phyloP scores from a whole-genome alignment of 2,888 invertebrate species.

The Chymomyza amoena region DNA sequence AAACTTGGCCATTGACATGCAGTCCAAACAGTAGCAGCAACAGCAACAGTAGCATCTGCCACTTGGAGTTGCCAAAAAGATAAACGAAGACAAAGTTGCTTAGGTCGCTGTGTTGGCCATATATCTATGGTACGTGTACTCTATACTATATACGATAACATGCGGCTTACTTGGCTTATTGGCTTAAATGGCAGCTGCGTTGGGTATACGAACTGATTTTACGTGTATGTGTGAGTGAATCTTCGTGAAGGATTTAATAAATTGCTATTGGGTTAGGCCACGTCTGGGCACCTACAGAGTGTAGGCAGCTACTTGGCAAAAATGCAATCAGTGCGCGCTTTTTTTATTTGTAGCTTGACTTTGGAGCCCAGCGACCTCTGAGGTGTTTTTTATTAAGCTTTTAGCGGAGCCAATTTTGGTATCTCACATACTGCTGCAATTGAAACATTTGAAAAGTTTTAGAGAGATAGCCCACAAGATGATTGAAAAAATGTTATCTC shows the following conservation, averaged over 20 bases:
- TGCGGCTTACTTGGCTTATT: not conserved
- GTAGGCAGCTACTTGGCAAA: not conserved
- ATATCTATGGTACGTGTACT: not conserved
- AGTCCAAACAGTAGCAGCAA: not conserved
- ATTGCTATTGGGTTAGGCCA: not conserved
- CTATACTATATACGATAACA: not conserved
- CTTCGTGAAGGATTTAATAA: conserved; percentile 4
- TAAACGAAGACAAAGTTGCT: not conserved
- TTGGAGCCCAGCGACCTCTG: not conserved
- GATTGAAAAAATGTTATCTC: too few relatives aligned
- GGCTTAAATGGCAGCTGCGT: not conserved
- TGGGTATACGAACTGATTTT: too few relatives aligned
- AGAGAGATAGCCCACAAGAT: too few relatives aligned
- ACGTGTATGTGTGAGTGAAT: conserved; percentile 8
- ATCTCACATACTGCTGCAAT: too few relatives aligned
- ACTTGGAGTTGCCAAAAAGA: not conserved
- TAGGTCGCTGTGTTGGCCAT: not conserved
- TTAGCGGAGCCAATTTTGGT: not conserved
- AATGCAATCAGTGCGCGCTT: not conserved
- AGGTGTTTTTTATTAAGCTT: not conserved
- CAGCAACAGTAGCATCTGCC: not conserved
- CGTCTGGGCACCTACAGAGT: not conserved
- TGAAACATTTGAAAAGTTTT: too few relatives aligned
- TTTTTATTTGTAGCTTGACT: not conserved
- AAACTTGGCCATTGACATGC: not conserved